Conservation (phyloP, 1,140 invertebrate species). For the Cephus cinctus region DNA sequence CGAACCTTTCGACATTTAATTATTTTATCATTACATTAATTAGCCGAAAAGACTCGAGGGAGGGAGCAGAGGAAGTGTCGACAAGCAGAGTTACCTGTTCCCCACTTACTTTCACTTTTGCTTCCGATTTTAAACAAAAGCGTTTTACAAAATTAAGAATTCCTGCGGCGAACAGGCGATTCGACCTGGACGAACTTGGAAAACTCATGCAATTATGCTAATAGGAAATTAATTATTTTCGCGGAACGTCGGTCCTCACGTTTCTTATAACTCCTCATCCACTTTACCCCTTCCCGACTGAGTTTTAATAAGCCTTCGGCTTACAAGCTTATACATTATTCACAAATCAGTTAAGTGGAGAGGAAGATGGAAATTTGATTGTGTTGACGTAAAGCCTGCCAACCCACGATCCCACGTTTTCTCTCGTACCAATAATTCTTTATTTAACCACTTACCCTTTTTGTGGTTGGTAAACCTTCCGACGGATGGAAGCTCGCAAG, state of each 20-base stretch:
- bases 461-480: too few relatives aligned
- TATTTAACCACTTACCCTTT: too few relatives aligned
- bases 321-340: constrained; percentile 1
- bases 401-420: too few relatives aligned
- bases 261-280: not conserved
- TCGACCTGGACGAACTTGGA: not conserved
- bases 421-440: too few relatives aligned
- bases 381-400: too few relatives aligned
- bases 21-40: too few relatives aligned
- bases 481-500: too few relatives aligned
- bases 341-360: not conserved
- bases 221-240: not conserved
- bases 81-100: too few relatives aligned
- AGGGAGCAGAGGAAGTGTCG: too few relatives aligned
- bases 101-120: too few relatives aligned
- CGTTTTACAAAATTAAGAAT: not conserved
- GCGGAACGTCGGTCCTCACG: not conserved
- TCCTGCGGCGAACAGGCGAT: not conserved
- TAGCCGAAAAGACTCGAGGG: too few relatives aligned
- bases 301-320: not conserved
- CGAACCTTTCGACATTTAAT: too few relatives aligned
- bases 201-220: not conserved
- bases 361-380: not conserved
- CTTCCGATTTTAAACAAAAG: not conserved
- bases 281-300: not conserved